phyloP scores from a whole-genome alignment of 2,888 invertebrate genomes.

The Cancer borealis region DNA sequence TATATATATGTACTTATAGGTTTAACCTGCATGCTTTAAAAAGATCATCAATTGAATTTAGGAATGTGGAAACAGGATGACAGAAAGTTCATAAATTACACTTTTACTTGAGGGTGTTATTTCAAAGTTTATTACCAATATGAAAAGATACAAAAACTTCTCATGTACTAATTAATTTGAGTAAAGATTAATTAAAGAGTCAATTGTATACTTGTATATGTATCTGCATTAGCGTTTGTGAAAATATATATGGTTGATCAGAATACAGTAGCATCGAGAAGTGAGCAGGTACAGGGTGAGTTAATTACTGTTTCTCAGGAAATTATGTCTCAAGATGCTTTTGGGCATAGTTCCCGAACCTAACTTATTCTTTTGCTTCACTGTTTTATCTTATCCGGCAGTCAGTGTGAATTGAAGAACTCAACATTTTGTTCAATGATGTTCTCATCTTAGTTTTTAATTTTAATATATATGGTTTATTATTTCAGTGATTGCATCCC shows the following conservation, averaged over 20 bases:
- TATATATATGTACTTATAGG: slow-evolving; percentile 22
- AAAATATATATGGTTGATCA: background rate
- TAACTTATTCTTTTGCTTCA: background rate
- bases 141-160: background rate
- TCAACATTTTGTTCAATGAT: background rate
- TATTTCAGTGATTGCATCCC: background rate
- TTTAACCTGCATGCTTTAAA: slow-evolving; percentile 26
- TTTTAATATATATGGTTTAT: background rate
- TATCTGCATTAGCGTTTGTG: background rate
- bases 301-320: slow-evolving; percentile 9
- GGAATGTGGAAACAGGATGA: background rate
- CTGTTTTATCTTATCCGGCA: background rate
- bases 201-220: slow-evolving; percentile 2
- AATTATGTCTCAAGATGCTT: slow-evolving; percentile 15
- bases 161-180: background rate
- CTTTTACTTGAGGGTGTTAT: background rate
- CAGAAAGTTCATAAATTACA: background rate
- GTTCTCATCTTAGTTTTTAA: background rate
- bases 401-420: background rate
- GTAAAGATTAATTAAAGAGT: slow-evolving; percentile 23
- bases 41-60: background rate
- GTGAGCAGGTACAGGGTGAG: slow-evolving; percentile 14
- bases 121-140: background rate
- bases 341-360: background rate
- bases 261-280: background rate